Evolutionary conservation across 1,140 invertebrate species (phyloP), one percentile per base, ranked within the genome.

Genomic region (Augochlora pura): DNA sequence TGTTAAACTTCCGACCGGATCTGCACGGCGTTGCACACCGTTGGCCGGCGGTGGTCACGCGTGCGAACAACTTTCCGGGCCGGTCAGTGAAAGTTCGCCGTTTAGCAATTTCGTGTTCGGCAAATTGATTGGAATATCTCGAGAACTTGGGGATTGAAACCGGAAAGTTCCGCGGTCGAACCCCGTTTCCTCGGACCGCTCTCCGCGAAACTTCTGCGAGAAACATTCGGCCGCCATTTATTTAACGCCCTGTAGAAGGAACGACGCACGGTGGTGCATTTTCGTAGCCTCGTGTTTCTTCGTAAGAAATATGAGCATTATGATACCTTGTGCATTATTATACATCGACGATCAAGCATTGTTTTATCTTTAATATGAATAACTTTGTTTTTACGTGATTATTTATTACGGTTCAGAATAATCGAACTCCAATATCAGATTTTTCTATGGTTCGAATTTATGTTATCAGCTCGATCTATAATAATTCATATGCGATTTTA

Each of bases 61-160:
- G 18, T n/a, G 42, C 10, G 23, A 52, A 23, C n/a, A 77, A 77
- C 67, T 77, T 77, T 71, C 16, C n/a, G 2, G 42, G 12, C 0
- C 42, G 32, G 32, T 32, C 42, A 77, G 66, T 62, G 75, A 77
- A 71, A 77, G 75, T 77, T 77, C 67, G 23, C 59, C 59, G 65
- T 67, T 76, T 52, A 52, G 59, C 75, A 77, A 77, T 77, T 71
- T 71, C 75, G 46, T 46, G 68, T 77, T 64, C 42, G 54, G 42
- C 32, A 77, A 77, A 77, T 77, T 77, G 75, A 77, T 77, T 77
- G 75, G 75, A 77, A 77, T 71, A 63, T 77, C 75, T 49, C 42
- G 42, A n/a, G 38, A 57, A 54, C 46, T 63, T 27, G 27, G 27
- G 32, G 46, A 77, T 77, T 63, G 67, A 77, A 63, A 71, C 67